These are phyloP conservation scores for Allolobophora icterica DNA, from an alignment of 2,888 invertebrate species.

Conservation along the genomic window DNA sequence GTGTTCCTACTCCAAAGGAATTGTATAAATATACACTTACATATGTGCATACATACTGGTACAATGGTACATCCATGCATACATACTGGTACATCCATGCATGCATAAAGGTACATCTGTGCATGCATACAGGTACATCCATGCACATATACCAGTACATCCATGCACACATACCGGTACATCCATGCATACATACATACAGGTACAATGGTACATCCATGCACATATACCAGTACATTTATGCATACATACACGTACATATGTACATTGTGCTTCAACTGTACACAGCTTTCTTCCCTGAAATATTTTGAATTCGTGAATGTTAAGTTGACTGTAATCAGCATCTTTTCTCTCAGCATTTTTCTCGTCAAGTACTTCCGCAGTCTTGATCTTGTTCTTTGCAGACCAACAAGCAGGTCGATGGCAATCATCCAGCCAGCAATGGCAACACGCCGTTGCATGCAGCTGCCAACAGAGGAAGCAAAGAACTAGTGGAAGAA, in stretches of 20 bases:
- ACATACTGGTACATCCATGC: no score
- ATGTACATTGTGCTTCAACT: neutral
- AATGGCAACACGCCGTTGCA: constrained; percentile 64
- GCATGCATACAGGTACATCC: neutral
- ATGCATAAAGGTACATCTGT: neutral
- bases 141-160: neutral
- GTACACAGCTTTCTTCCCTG: neutral
- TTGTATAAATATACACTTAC: no score
- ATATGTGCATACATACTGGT: no score
- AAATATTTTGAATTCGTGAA: neutral
- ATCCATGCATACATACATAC: neutral
- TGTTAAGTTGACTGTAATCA: neutral
- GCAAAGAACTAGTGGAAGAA: constrained; percentile 53
- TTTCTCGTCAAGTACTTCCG: neutral
- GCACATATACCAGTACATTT: neutral
- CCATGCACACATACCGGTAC: neutral
- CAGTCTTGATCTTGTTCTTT: neutral
- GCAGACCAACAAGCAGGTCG: neutral
- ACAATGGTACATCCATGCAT: neutral
- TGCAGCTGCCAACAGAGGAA: constrained; percentile 61
- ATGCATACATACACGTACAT: neutral
- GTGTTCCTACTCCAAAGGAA: no score
- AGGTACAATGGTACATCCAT: neutral
- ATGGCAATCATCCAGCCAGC: constrained; percentile 57
- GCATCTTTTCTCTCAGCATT: neutral